Evolutionary conservation across 2,797 vertebrate species (phyloP), one percentile per base, ranked within the genome.

Genomic region (Bradypodion pumilum): DNA sequence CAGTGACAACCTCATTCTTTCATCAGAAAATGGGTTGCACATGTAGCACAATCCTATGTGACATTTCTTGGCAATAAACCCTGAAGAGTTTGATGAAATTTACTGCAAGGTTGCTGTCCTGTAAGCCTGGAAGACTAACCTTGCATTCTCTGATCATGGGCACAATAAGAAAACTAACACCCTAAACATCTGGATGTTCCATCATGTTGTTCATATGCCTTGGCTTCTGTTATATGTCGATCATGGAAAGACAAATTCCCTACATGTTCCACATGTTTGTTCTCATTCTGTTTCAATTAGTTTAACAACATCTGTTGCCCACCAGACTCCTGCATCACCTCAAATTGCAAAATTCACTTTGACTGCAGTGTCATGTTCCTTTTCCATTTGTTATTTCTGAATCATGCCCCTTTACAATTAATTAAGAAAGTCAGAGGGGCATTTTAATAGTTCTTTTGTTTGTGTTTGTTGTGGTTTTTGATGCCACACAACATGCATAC

Each of bases 401-500:
- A 68, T 37, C 44, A 68, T 59, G 35, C 56, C 72, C 35, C 56
- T 66, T 65, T 49, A 49, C 44, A 49, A 40, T 52, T 44, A 25
- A 85, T 85, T 44, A 74, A 21, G 42, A 63, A 74, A 81, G 10
- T 2, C 40, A 66, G 42, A 66, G 19, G 56, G 60, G 29, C 46
- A 27, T 74, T 68, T 83, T n/a, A 56, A 44, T 46, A 21, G 35
- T 16, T 72, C 9, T 40, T 35, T 59, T 29, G 65, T 59, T 40
- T 19, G 21, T 44, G 62, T 60, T 60, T 69, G 49, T n/a, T 46
- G n/a, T 68, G 23, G 5, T 15, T 7, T 40, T 59, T 59, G 56
- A 68, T 80, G 72, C 78, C 40, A 23, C 63, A 68, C 77, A 80
- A 80, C 35, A 80, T 74, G 32, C 69, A 35, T 37, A 16, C 29